Base-by-base conservation (phyloP, 2,113 vertebrate genomes). In the Takifugu flavidus region DNA sequence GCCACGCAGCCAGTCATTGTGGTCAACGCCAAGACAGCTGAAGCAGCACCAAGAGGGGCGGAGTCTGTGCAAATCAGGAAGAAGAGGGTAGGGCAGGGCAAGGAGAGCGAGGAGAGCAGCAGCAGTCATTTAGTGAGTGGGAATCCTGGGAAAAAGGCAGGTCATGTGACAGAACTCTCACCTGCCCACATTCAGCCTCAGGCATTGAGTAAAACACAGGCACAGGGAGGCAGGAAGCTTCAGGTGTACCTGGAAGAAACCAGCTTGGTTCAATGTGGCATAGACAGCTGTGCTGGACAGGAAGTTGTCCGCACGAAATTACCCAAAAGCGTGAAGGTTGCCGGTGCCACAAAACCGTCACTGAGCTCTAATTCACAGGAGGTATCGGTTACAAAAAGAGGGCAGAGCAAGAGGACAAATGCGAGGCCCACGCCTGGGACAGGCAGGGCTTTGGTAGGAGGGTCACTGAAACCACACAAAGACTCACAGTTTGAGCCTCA, bases 241-340 rank as follows among this genome's bases (percentile, higher is more conserved):
- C 83, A 83, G 25, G 85, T 87, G 49, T 87, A 88, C 72, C 77
- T 89, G 70, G 84, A 91, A 74, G 88, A 90, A 54, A 89, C 85
- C 1, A 82, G 85, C 0, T 81, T 89, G 70, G 76, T 29, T 59
- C 72, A 83, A 1, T 45, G 61, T 1, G 70, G 75, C 8, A 4
- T 52, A 11, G 68, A 80, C 47, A 10, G 14, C 1, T 2, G 45
- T 11, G 14, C 46, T 11, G 63, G 49, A 49, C 47, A 79, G 70
- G 68, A 80, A 64, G 67, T 86, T 5, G 14, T 84, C 20, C 25
- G 69, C 43, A 86, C 76, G 0, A 69, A 39, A 58, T 31, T 86
- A 20, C 73, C 73, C 25, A 74, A 82, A 67, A 84, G 39, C 54
- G 31, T 89, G 3, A 53, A 79, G 4, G 67, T 86, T 5, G 25